These are phyloP conservation scores for Corythoichthys haematopterus DNA, from an alignment of 2,113 vertebrate species.

Conservation along the genomic window DNA sequence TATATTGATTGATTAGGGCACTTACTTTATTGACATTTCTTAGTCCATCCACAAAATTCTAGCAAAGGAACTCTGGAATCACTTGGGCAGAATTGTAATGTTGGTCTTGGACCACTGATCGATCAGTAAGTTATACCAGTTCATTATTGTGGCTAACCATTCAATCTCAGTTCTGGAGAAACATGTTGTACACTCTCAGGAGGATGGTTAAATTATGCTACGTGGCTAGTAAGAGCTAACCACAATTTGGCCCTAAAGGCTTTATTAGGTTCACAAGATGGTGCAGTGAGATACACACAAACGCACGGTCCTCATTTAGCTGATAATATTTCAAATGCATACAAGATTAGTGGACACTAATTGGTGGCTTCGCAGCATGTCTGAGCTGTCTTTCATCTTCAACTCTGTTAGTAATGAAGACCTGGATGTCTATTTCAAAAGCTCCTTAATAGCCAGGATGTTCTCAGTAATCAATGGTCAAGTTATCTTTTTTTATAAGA, in stretches of 20 bases:
- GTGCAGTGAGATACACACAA: not conserved
- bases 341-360: constrained; percentile 3
- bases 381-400: constrained; percentile 40
- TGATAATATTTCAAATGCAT: constrained; percentile 19
- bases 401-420: constrained; percentile 28
- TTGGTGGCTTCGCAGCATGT: constrained; percentile 17
- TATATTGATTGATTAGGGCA: not conserved
- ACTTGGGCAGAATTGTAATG: not conserved
- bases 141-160: not conserved
- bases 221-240: not conserved
- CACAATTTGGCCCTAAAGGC: not conserved
- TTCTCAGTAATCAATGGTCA: constrained; percentile 29
- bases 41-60: not conserved
- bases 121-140: not conserved
- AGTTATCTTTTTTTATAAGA: constrained; percentile 30
- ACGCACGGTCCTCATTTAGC: not conserved
- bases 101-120: not conserved
- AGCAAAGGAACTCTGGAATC: not conserved
- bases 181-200: not conserved
- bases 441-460: constrained; percentile 15
- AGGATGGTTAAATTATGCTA: not conserved
- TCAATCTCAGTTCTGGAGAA: not conserved
- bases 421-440: constrained; percentile 31
- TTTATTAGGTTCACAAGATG: not conserved
- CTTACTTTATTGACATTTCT: not conserved